Evolutionary conservation across 2,113 vertebrate species (phyloP).

Genomic region (Bothrops jararaca): DNA sequence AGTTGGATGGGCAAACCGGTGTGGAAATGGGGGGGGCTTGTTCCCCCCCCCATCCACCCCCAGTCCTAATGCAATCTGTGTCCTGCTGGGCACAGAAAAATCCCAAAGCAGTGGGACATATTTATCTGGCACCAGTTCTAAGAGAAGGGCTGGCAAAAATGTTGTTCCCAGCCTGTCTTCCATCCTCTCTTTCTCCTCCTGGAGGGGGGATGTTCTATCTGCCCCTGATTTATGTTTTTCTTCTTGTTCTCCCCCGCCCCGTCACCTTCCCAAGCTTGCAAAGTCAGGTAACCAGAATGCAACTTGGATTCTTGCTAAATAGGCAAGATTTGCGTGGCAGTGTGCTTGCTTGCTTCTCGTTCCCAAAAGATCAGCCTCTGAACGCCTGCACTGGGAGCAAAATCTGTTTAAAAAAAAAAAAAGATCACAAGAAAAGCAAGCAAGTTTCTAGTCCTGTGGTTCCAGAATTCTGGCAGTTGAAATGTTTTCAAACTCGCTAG

Average conservation of each 20-base stretch:
- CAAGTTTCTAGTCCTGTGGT: not conserved
- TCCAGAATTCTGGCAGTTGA: not conserved
- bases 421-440: not conserved
- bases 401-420: not conserved
- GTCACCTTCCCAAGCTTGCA: not conserved
- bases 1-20: not conserved
- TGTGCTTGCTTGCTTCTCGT: not conserved
- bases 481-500: not conserved
- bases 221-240: not conserved
- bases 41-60: no score
- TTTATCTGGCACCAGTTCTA: not conserved
- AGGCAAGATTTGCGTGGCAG: not conserved
- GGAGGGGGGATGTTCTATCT: not conserved
- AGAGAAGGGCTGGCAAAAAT: not conserved
- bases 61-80: not conserved
- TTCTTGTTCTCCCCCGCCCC: not conserved
- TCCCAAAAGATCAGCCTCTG: not conserved
- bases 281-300: not conserved
- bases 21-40: not conserved
- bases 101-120: not conserved
- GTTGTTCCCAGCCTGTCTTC: not conserved
- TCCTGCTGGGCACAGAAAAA: constrained; percentile 9
- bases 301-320: not conserved
- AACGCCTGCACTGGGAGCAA: not conserved
- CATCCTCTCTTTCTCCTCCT: not conserved